phyloP scores from a whole-genome alignment of 2,797 vertebrate species.

The Poeciliopsis presidionis region DNA sequence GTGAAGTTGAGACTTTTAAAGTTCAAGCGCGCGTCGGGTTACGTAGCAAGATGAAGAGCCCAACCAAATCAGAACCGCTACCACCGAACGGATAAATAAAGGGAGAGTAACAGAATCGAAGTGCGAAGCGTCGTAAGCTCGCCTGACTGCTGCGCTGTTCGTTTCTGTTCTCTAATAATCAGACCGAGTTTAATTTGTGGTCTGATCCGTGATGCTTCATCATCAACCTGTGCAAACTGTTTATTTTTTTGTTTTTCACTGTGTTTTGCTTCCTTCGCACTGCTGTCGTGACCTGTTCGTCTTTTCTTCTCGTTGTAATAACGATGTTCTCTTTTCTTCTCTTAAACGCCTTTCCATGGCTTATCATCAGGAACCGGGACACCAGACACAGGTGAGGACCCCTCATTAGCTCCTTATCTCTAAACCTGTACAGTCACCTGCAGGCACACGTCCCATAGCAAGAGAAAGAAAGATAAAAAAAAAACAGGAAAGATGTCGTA shows the following conservation, averaged over 20 bases:
- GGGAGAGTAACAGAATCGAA: too few species aligned
- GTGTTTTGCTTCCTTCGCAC: not conserved
- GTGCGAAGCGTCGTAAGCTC: too few species aligned
- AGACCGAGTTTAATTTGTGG: too few species aligned
- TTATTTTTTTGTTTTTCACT: not conserved
- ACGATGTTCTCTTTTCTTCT: constrained; percentile 56
- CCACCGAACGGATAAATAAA: too few species aligned
- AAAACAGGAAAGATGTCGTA: not conserved
- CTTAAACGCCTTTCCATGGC: constrained; percentile 44
- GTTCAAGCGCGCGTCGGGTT: too few species aligned
- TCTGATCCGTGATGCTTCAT: not conserved
- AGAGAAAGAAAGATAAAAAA: constrained; percentile 3
- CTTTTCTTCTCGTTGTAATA: constrained; percentile 49
- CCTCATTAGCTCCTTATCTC: constrained; percentile 48
- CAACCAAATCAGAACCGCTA: too few species aligned
- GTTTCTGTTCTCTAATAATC: too few species aligned
- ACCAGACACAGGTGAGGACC: constrained; percentile 94
- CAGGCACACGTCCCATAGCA: constrained; percentile 6
- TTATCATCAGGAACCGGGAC: constrained; percentile 92
- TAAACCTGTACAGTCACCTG: constrained; percentile 20
- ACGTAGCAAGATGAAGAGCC: too few species aligned
- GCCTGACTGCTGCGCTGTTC: too few species aligned
- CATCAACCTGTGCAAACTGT: not conserved
- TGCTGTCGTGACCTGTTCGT: not conserved
- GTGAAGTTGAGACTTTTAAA: too few species aligned